Conservation (phyloP, 2,797 vertebrate species). For the Anableps anableps region DNA sequence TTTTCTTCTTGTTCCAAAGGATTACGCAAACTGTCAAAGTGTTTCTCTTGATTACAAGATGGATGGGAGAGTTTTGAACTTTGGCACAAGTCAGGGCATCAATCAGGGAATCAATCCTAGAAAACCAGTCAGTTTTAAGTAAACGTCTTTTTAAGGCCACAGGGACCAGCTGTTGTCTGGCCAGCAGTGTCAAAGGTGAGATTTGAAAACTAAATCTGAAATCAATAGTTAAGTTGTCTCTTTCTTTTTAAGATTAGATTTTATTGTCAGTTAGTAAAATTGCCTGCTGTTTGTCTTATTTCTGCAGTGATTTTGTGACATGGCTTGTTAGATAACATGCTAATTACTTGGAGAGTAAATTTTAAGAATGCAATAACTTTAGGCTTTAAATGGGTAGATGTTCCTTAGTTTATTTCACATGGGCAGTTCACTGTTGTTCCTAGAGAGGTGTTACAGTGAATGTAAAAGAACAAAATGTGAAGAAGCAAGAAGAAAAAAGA, state of each 20-base stretch:
- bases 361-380: neutral
- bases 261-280: slow-evolving; percentile 3
- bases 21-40: slow-evolving; percentile 41
- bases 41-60: slow-evolving; percentile 51
- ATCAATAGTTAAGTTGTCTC: slow-evolving; percentile 16
- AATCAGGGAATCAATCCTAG: slow-evolving; percentile 59
- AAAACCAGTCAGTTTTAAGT: slow-evolving; percentile 3
- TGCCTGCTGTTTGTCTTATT: neutral
- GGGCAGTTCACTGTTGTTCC: neutral
- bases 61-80: slow-evolving; percentile 58
- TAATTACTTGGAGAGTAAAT: neutral
- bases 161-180: slow-evolving; percentile 56
- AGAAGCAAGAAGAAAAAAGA: neutral
- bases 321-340: neutral
- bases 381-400: neutral
- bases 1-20: slow-evolving; percentile 22
- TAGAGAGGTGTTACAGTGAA: neutral
- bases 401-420: neutral
- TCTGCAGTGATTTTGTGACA: neutral
- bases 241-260: slow-evolving; percentile 6
- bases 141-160: slow-evolving; percentile 21
- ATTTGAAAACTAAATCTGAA: slow-evolving; percentile 15
- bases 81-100: slow-evolving; percentile 58
- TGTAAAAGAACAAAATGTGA: neutral
- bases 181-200: slow-evolving; percentile 51